phyloP scores from a whole-genome alignment of 2,113 vertebrate species.

The Dendropsophus ebraccatus region DNA sequence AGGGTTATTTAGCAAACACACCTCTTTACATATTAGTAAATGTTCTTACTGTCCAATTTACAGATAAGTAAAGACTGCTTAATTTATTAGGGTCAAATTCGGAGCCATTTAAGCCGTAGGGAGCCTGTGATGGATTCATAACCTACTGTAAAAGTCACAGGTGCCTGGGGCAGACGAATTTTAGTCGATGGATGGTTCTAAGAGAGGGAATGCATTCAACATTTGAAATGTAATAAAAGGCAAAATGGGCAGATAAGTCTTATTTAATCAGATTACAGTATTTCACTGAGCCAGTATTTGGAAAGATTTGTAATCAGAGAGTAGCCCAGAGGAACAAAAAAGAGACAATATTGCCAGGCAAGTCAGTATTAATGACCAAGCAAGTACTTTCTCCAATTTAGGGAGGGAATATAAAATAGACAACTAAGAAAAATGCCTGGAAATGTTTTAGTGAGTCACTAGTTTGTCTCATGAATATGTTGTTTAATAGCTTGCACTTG shows the following conservation, averaged over 20 bases:
- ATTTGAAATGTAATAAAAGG: slow-evolving; percentile 63
- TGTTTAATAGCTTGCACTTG: slow-evolving; percentile 1
- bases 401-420: slow-evolving; percentile 40
- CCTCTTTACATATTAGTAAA: neutral
- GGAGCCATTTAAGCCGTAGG: slow-evolving; percentile 61
- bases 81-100: slow-evolving; percentile 47
- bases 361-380: slow-evolving; percentile 45
- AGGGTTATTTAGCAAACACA: slow-evolving; percentile 34
- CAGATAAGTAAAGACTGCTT: slow-evolving; percentile 37
- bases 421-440: slow-evolving; percentile 32
- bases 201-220: slow-evolving; percentile 60
- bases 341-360: slow-evolving; percentile 4
- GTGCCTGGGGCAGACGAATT: slow-evolving; percentile 47
- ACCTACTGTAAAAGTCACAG: slow-evolving; percentile 43
- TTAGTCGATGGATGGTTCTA: slow-evolving; percentile 55
- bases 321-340: slow-evolving; percentile 63
- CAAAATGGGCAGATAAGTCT: slow-evolving; percentile 65
- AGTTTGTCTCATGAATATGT: slow-evolving; percentile 23
- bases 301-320: slow-evolving; percentile 60
- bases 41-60: neutral
- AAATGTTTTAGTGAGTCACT: neutral
- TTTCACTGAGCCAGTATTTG: slow-evolving; percentile 59
- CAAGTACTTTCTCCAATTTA: slow-evolving; percentile 47
- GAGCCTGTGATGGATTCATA: slow-evolving; percentile 60
- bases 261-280: slow-evolving; percentile 65